These are phyloP conservation scores for Marronus borbonicus DNA, from an alignment of 2,888 invertebrate genomes.

Conservation along the genomic window DNA sequence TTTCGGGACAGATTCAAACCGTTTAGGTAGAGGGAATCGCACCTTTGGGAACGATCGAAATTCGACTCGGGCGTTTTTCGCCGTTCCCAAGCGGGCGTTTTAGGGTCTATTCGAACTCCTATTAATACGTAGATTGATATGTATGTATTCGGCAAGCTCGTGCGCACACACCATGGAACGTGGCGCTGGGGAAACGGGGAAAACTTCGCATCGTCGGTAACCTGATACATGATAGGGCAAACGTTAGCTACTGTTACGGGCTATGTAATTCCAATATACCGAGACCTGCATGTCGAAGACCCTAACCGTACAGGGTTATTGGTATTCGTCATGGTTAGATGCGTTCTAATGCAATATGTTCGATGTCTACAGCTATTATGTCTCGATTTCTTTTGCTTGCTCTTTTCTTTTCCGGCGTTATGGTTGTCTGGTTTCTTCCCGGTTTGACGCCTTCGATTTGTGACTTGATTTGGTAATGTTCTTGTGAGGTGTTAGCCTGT, in stretches of 20 bases:
- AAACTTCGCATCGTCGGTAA: not conserved
- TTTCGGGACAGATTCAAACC: too few relatives aligned
- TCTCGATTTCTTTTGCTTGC: slow-evolving; percentile 1
- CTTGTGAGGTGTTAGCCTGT: too few relatives aligned
- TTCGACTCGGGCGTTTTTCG: not conserved
- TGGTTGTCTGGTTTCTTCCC: not conserved
- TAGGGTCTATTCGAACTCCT: too few relatives aligned
- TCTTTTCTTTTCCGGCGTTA: not conserved
- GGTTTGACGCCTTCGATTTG: not conserved
- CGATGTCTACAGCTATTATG: slow-evolving; percentile 38
- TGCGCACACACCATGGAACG: not conserved
- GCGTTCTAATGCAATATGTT: slow-evolving; percentile 46
- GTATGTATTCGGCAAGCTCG: too few relatives aligned
- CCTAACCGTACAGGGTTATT: not conserved
- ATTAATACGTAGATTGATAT: too few relatives aligned
- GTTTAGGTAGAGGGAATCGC: too few relatives aligned
- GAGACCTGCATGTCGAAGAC: not conserved
- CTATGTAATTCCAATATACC: slow-evolving; percentile 35
- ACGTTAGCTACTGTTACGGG: slow-evolving; percentile 3
- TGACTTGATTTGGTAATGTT: not conserved
- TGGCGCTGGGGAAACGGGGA: not conserved
- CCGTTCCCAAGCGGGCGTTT: not conserved
- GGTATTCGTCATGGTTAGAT: slow-evolving; percentile 35
- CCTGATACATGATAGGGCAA: slow-evolving; percentile 19
- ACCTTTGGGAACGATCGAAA: too few relatives aligned